Percentiles rank a stretch among this genome's conserved stretches.
Conservation (phyloP, 2,797 vertebrate species). For the Mormyrus hasselquistii region DNA sequence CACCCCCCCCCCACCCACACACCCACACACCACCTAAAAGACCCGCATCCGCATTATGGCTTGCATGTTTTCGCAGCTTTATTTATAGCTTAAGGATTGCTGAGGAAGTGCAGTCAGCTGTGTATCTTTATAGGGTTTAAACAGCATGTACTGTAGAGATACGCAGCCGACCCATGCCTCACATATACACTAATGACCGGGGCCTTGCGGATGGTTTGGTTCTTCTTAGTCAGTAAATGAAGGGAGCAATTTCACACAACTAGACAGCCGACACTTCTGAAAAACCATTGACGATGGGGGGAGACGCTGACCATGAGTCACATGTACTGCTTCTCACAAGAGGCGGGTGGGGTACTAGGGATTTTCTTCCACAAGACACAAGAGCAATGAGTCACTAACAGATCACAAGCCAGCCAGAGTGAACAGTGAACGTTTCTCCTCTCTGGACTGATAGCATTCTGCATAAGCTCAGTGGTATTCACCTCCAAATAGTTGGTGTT, state of each 20-base stretch:
- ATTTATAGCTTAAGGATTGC: not conserved
- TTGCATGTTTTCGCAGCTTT: not conserved
- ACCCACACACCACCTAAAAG: not conserved
- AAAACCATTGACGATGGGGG: not conserved
- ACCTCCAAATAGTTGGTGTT: not conserved
- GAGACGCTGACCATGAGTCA: not conserved
- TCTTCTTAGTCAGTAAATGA: not conserved
- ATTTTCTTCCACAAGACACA: not conserved
- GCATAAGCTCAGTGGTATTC: not conserved
- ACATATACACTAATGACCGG: not conserved
- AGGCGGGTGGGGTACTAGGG: not conserved
- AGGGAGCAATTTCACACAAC: not conserved
- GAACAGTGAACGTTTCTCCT: not conserved
- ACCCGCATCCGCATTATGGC: not conserved
- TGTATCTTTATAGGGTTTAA: constrained; percentile 1
- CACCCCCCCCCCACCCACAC: not conserved
- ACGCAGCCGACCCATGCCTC: not conserved
- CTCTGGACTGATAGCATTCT: not conserved
- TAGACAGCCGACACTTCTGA: not conserved
- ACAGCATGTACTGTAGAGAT: not conserved
- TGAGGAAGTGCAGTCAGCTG: constrained; percentile 10
- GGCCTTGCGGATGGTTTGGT: not conserved
- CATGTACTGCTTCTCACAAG: not conserved
- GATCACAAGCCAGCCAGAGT: not conserved
- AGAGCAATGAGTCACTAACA: not conserved